Percentiles rank a stretch among this genome's conserved stretches.
Conservation (phyloP, 2,113 vertebrate genomes). For the Pelvicachromis taeniatus region DNA sequence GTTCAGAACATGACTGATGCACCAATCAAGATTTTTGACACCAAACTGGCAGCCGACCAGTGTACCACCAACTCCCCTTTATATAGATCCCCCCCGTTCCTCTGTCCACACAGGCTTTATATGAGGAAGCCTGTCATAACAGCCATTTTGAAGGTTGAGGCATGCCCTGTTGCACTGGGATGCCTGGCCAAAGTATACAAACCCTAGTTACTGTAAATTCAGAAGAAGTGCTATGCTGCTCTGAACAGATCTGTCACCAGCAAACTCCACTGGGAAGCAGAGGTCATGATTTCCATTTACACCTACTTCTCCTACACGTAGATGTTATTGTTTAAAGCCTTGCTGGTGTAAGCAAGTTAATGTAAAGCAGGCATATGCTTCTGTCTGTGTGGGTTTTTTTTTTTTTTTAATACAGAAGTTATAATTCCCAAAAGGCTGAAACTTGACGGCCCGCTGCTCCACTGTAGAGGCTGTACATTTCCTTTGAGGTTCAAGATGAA, state of each 20-base stretch:
- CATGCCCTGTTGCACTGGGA: constrained; percentile 18
- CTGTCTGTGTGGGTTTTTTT: not conserved
- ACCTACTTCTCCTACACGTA: constrained; percentile 15
- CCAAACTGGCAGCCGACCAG: not conserved
- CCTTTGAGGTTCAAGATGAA: not conserved
- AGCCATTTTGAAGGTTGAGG: constrained; percentile 29
- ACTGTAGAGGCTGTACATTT: not conserved
- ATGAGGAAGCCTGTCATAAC: constrained; percentile 46
- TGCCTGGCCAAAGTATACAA: constrained; percentile 49
- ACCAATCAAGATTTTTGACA: constrained; percentile 14
- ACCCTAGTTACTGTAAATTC: constrained; percentile 42
- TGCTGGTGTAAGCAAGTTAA: not conserved
- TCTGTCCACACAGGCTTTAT: constrained; percentile 33
- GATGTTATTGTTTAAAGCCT: not conserved
- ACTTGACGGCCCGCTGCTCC: not conserved
- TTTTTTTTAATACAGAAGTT: not conserved
- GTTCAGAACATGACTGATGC: not conserved
- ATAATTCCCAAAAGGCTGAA: not conserved
- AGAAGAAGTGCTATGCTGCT: constrained; percentile 13
- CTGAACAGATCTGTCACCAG: constrained; percentile 34
- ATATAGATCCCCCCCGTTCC: constrained; percentile 42
- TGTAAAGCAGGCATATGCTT: not conserved
- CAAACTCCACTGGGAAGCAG: constrained; percentile 1
- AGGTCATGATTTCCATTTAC: constrained; percentile 44
- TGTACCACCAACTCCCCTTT: constrained; percentile 25